These are phyloP conservation scores for Apotomis capreana DNA, from an alignment of 2,888 invertebrate species.

Conservation along the genomic window DNA sequence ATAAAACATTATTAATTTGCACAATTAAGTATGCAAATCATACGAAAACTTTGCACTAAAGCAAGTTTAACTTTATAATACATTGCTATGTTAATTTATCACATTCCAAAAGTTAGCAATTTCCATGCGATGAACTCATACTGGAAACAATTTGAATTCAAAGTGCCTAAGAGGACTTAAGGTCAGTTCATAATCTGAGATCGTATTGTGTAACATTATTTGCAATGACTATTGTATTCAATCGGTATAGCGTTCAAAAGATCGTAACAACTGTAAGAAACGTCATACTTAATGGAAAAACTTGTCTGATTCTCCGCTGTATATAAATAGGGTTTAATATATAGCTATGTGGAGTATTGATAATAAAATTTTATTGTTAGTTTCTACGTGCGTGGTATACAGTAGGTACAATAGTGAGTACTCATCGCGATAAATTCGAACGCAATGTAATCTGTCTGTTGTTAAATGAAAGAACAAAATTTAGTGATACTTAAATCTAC, in stretches of 20 bases:
- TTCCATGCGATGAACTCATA: slow-evolving; percentile 19
- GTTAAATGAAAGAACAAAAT: too few species aligned
- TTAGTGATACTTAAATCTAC: too few species aligned
- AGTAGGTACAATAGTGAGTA: neutral
- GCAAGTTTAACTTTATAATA: slow-evolving; percentile 7
- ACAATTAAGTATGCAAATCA: slow-evolving; percentile 11
- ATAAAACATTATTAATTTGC: neutral
- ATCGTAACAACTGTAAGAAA: neutral
- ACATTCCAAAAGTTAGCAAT: slow-evolving; percentile 8
- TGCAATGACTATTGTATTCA: slow-evolving; percentile 5
- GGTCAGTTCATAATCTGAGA: slow-evolving; percentile 5
- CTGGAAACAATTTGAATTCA: neutral
- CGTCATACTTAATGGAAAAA: too few species aligned
- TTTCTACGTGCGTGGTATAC: neutral
- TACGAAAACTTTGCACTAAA: neutral
- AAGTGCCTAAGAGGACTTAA: neutral
- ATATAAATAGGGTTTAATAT: neutral
- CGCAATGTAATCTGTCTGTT: too few species aligned
- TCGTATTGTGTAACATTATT: slow-evolving; percentile 2
- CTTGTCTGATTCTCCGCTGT: neutral
- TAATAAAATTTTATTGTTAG: neutral
- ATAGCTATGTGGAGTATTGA: neutral
- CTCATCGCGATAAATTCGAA: too few species aligned
- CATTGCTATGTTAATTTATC: slow-evolving; percentile 14
- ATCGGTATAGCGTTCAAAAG: neutral